phyloP scores from a whole-genome alignment of 2,113 vertebrate genomes.

The Parotia lawesii region DNA sequence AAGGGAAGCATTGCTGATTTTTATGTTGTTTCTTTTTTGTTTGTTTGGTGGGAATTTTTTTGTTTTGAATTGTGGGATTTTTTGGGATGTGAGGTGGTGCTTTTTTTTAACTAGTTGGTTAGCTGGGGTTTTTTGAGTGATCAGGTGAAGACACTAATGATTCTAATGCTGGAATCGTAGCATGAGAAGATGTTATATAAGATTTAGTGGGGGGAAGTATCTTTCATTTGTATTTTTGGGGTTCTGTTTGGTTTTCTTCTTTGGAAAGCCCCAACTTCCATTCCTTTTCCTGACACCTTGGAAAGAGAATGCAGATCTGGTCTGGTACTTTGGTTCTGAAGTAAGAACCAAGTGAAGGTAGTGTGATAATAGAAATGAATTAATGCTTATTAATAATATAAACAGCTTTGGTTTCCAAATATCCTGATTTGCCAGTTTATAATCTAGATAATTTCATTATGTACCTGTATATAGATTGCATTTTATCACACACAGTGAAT shows the following conservation, averaged over 20 bases:
- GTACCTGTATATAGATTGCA: background rate
- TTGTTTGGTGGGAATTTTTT: background rate
- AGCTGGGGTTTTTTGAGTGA: background rate
- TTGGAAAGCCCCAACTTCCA: background rate
- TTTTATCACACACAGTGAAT: background rate
- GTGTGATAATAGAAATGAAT: background rate
- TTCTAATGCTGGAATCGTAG: background rate
- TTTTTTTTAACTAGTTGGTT: background rate
- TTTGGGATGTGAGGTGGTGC: rapidly evolving
- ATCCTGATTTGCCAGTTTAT: background rate
- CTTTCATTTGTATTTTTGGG: background rate
- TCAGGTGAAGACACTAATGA: background rate
- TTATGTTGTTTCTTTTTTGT: background rate
- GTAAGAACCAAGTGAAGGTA: background rate
- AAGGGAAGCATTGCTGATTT: background rate
- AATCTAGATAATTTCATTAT: background rate
- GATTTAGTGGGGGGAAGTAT: no score
- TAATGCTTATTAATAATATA: background rate
- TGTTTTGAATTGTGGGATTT: background rate
- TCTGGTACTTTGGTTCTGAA: background rate
- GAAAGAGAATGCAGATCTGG: background rate
- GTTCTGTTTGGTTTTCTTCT: background rate
- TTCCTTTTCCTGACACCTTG: background rate
- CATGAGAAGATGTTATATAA: background rate
- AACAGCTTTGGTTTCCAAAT: background rate